Evolutionary conservation across 2,888 invertebrate species (phyloP).

Genomic region (Mesorhabditis belari): DNA sequence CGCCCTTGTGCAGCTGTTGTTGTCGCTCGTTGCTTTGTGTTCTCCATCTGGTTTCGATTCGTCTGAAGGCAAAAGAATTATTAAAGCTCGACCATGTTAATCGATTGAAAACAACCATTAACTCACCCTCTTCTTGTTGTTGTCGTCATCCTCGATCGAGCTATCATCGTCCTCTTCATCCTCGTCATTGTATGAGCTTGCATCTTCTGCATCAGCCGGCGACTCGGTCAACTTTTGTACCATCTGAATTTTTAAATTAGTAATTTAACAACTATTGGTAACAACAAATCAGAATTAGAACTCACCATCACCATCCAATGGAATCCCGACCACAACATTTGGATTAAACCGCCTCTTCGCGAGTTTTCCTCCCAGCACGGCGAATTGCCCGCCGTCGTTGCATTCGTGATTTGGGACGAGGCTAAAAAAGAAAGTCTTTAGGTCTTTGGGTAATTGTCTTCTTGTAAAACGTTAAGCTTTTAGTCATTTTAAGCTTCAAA

Average conservation of each 20-base stretch:
- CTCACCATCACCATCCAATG: background rate
- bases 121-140: background rate
- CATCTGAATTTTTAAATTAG: too few relatives aligned
- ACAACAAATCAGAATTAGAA: too few relatives aligned
- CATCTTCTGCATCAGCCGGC: background rate
- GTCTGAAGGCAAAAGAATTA: background rate
- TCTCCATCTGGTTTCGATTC: background rate
- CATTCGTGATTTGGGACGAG: too few relatives aligned
- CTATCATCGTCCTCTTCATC: constrained; percentile 3
- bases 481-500: too few relatives aligned
- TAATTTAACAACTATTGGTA: too few relatives aligned
- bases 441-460: too few relatives aligned
- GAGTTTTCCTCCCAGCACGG: background rate
- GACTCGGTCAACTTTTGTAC: too few relatives aligned
- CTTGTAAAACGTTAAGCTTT: too few relatives aligned
- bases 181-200: constrained; percentile 1
- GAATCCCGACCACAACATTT: background rate
- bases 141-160: background rate
- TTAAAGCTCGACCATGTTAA: background rate
- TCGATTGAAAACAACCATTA: background rate
- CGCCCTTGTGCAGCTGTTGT: too few relatives aligned
- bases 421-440: too few relatives aligned
- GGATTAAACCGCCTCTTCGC: background rate
- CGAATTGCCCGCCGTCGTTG: too few relatives aligned
- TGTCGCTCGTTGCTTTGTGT: too few relatives aligned